Conservation (phyloP, 2,113 vertebrate genomes). For the Prunella fulvescens region DNA sequence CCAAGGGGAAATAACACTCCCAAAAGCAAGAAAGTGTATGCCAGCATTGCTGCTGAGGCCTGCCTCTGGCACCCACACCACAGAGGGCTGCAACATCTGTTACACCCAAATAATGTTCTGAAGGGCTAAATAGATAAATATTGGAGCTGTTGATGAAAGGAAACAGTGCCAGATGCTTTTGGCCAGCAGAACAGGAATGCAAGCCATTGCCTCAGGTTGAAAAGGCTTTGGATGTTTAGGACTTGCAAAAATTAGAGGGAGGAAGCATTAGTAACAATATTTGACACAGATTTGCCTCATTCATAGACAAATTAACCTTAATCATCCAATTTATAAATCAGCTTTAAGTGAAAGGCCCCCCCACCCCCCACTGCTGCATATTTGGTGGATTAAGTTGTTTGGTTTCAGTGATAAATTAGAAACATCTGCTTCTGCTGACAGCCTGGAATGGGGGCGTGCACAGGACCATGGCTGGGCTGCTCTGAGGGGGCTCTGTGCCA, state of each 20-base stretch:
- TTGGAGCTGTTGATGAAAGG: not conserved
- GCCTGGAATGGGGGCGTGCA: not conserved
- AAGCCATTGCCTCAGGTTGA: not conserved
- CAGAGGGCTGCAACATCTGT: not conserved
- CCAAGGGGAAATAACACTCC: not conserved
- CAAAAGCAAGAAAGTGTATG: not conserved
- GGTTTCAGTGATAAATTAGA: constrained; percentile 34
- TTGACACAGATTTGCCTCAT: not conserved
- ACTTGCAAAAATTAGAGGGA: not conserved
- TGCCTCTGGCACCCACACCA: not conserved
- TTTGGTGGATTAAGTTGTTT: constrained; percentile 65
- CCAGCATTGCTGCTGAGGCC: not conserved
- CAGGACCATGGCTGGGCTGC: not conserved
- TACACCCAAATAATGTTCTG: not conserved
- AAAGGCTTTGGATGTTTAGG: not conserved
- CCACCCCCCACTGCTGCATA: constrained; percentile 32
- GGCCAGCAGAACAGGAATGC: not conserved
- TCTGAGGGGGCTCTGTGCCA: not conserved
- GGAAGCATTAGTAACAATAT: not conserved
- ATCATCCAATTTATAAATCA: constrained; percentile 44
- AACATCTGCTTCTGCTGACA: constrained; percentile 43
- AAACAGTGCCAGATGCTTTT: not conserved
- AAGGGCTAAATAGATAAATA: not conserved
- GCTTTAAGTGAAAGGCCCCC: constrained; percentile 12
- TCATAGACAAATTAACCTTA: constrained; percentile 27